These are phyloP conservation scores for Lycaon pictus DNA, from an alignment of 2,113 vertebrate genomes.

Conservation along the genomic window DNA sequence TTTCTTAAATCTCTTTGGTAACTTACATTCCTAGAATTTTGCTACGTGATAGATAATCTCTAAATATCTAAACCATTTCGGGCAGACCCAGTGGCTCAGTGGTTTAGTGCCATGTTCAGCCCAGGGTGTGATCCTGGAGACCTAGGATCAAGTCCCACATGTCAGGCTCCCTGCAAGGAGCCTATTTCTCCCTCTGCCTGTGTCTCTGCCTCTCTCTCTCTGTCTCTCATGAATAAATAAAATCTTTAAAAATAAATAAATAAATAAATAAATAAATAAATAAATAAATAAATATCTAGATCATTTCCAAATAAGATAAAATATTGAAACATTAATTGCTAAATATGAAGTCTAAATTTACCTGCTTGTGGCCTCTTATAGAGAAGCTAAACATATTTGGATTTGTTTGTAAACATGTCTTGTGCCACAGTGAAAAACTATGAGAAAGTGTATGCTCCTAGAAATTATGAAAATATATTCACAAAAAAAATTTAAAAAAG, in stretches of 20 bases:
- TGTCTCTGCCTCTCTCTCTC: too few species aligned
- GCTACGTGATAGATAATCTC: background rate
- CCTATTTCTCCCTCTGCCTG: too few species aligned
- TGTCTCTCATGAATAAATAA: too few species aligned
- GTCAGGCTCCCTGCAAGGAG: too few species aligned
- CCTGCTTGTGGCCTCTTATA: background rate
- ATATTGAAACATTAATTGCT: background rate
- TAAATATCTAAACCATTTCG: background rate
- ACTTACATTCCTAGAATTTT: background rate
- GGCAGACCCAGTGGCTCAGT: too few species aligned
- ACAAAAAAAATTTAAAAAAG: background rate
- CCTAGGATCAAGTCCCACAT: too few species aligned
- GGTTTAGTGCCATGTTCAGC: too few species aligned
- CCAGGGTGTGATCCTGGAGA: too few species aligned
- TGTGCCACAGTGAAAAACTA: background rate
- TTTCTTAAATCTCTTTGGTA: background rate
- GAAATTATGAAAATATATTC: background rate
- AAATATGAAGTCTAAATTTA: background rate
- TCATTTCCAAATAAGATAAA: background rate
- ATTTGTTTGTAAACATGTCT: background rate
- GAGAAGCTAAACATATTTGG: background rate
- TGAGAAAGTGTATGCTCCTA: background rate
- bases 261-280: background rate
- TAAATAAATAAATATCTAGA: background rate
- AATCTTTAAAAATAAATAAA: background rate